Percentiles rank a stretch among this genome's conserved stretches.
These are phyloP conservation scores for Erpetoichthys calabaricus DNA, from an alignment of 2,797 vertebrate genomes.

Conservation along the genomic window DNA sequence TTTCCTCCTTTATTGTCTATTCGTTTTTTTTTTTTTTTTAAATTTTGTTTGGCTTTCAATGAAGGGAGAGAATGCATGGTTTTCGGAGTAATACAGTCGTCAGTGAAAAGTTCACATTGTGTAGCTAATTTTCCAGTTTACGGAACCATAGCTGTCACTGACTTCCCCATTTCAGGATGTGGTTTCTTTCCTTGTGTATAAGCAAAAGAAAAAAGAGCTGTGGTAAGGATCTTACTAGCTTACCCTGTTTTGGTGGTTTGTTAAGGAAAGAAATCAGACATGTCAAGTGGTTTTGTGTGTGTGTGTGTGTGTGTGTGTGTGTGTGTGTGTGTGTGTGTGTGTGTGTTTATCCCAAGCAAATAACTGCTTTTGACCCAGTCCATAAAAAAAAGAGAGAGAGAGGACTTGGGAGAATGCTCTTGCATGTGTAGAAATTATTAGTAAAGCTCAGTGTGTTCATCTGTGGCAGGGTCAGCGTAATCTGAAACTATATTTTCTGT, in stretches of 20 bases:
- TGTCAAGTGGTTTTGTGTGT: constrained; percentile 33
- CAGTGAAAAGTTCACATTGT: constrained; percentile 66
- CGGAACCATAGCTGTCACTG: constrained; percentile 46
- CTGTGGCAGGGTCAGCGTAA: no score
- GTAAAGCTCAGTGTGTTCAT: no score
- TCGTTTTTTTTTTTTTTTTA: constrained; percentile 30
- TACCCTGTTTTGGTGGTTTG: constrained; percentile 36
- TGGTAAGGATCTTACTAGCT: constrained; percentile 38
- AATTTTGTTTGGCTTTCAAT: constrained; percentile 46
- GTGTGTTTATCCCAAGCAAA: no score
- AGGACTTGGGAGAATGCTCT: no score
- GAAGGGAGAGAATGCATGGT: constrained; percentile 58
- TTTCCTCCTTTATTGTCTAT: constrained; percentile 26
- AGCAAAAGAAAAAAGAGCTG: constrained; percentile 48
- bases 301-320: no score
- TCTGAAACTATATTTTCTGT: no score
- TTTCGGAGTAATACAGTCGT: constrained; percentile 48
- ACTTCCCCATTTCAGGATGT: constrained; percentile 51
- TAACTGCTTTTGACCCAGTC: no score
- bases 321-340: no score
- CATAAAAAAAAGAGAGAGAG: no score
- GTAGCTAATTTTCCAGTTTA: constrained; percentile 63
- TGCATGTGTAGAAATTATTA: no score
- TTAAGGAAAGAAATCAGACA: constrained; percentile 49
- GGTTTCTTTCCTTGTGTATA: constrained; percentile 51